Base-by-base conservation (phyloP, 2,797 vertebrate genomes). In the Enteromius afrohamiltoni region DNA sequence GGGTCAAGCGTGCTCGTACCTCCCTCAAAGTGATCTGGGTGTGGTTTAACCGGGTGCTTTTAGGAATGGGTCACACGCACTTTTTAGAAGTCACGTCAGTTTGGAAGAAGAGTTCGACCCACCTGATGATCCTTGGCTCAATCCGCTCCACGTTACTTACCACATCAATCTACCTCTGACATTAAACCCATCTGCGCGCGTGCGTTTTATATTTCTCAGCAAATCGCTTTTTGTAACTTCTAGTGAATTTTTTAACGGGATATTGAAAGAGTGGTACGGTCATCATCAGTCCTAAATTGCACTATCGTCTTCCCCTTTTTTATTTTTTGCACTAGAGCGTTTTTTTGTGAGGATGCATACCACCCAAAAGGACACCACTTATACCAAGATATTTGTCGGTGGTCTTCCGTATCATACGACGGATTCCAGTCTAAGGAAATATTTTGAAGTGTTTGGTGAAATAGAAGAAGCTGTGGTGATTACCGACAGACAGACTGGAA, bases 341-440 rank as follows among this genome's bases (percentile, higher is more conserved):
- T 51, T 77, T 69, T 53, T 37, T 47, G 86, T 91, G 90, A 96
- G 95, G 93, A 96, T 97, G 96, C 96, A 96, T 95, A 96, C 95
- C 87, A 96, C 95, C 78, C 96, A 96, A 93, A 97, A 96, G 92
- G 96, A 97, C 90, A 97, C 96, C 75, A 96, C 96, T 77, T 96
- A 96, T 90, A 96, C 96, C 91, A 96, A 96, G 92, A 96, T 96
- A 91, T 96, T 97, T 91, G 96, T 97, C 88, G 96, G 96, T 88
- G 96, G 96, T 69, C 92, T 97, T 80, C 96, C 96, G 84, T 97
- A 96, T 88, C 96, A 97, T 92, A 96, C 96, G 92, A 96, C 95
- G 80, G 96, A 97, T 91, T 95, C 95, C 91, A 96, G 95, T 89
- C 95, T 97, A 88, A 95, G 96, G 92, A 96, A 96, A 91, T 97